Evolutionary conservation across 2,113 vertebrate species (phyloP).

Genomic region (Archilochus colubris): DNA sequence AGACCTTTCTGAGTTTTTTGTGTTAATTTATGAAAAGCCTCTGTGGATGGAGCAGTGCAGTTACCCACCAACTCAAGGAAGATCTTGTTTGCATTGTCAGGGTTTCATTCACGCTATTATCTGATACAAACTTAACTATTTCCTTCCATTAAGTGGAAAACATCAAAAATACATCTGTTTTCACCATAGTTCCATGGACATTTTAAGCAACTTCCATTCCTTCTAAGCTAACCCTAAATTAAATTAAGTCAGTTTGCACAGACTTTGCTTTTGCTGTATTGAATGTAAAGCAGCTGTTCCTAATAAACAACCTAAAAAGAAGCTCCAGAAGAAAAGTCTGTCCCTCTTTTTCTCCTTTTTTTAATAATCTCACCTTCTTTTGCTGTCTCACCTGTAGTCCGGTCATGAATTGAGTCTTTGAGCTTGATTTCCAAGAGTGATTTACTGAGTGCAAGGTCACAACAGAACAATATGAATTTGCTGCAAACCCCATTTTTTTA

Average conservation of each 20-base stretch:
- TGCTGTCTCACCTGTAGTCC: neutral
- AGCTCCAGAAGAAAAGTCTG: neutral
- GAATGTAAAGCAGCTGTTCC: neutral
- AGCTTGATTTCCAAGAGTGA: neutral
- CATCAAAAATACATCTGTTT: neutral
- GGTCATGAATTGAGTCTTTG: neutral
- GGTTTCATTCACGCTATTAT: neutral
- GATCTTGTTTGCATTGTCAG: neutral
- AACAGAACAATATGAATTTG: neutral
- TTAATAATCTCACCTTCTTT: neutral
- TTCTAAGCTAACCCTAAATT: neutral
- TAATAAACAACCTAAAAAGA: neutral
- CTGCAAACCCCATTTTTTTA: neutral
- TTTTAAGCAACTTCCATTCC: neutral
- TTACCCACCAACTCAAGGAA: neutral
- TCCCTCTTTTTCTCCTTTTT: neutral
- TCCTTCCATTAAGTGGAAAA: neutral
- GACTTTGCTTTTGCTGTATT: neutral
- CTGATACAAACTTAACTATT: neutral
- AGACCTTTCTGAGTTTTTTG: neutral
- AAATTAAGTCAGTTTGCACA: neutral
- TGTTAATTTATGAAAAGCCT: neutral
- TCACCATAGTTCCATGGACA: neutral
- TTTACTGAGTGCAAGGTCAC: neutral
- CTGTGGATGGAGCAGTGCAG: neutral